Base-by-base conservation (phyloP, 1,140 invertebrate genomes). In the Drosophila arawakana region DNA sequence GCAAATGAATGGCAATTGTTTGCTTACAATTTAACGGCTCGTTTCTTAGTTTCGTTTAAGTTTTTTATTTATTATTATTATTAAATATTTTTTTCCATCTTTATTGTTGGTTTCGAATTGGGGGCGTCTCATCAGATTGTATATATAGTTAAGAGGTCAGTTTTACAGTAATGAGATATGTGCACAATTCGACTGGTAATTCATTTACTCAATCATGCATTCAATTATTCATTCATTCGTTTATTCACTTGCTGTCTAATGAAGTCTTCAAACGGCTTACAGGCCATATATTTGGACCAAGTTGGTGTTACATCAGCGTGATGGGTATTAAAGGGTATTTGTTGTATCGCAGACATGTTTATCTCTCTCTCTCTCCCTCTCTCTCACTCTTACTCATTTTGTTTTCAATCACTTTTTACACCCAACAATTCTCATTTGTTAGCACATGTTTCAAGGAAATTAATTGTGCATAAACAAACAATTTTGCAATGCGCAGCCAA, bases 1-100 rank as follows among this genome's bases (percentile, higher is more conserved):
- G 70, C 70, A 85, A 85, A 85, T 85, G 81, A 78, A 85, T 78
- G 78, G 80, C 75, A 76, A 81, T 85, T 81, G 82, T 85, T 74
- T 61, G 70, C 74, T 59, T 73, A 54, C 57, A 62, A 73, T 83
- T 83, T 69, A 35, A 69, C 67, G 70, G 69, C 60, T 84, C 59
- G 63, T 84, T 81, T 65, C 61, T 54, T 37, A 54, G 30, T 18
- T 54, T 13, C 34, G 1, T 35, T 55, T 54, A 4, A 15, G 47
- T 5, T 30, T 5, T 5, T 5, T 30, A 30, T 30, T 30, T 30
- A 30, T 30, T 30, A 6, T 25, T 25, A 25, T 30, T 5, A 30
- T 30, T 30, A 30, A 30, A 4, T 30, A 18, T n/a, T 46, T 7
- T 11, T 49, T 49, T 21, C 10, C 2, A 9, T 39, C 13, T 18